phyloP scores from a whole-genome alignment of 2,888 invertebrate species.

The Epistrophe eligans region DNA sequence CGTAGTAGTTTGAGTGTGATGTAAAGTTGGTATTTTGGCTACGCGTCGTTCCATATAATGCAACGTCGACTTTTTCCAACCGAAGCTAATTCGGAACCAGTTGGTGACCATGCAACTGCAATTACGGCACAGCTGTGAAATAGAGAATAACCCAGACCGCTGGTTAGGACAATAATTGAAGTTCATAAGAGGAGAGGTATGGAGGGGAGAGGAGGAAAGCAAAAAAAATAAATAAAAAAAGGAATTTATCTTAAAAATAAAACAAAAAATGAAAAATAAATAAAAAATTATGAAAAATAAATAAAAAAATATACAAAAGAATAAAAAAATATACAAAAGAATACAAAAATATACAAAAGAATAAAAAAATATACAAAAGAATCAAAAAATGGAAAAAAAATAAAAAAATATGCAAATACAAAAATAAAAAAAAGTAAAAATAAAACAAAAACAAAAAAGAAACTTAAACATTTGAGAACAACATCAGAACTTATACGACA shows the following conservation, averaged over 20 bases:
- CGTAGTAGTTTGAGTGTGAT: constrained; percentile 70
- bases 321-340: not conserved
- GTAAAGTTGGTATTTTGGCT: constrained; percentile 76
- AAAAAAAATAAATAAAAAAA: constrained; percentile 45
- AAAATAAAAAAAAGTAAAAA: constrained; percentile 32
- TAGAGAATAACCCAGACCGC: constrained; percentile 79
- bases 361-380: too few relatives aligned
- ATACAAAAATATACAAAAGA: not conserved
- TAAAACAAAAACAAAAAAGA: not conserved
- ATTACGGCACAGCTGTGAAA: constrained; percentile 91
- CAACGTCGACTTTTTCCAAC: constrained; percentile 93
- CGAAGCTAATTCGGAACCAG: constrained; percentile 91
- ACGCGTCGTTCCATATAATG: constrained; percentile 91
- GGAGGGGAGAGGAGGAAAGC: constrained; percentile 7
- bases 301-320: not conserved
- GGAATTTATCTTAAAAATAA: constrained; percentile 1
- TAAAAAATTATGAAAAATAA: constrained; percentile 24
- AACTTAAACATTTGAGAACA: too few relatives aligned
- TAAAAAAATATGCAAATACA: too few relatives aligned
- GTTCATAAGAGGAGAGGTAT: constrained; percentile 40
- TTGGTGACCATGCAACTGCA: constrained; percentile 95
- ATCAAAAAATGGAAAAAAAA: constrained; percentile 23
- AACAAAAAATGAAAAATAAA: constrained; percentile 49
- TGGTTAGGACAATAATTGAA: constrained; percentile 62
- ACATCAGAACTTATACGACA: too few relatives aligned